These are phyloP conservation scores for Oncorhynchus tshawytscha DNA, from an alignment of 2,113 vertebrate species.

Conservation along the genomic window DNA sequence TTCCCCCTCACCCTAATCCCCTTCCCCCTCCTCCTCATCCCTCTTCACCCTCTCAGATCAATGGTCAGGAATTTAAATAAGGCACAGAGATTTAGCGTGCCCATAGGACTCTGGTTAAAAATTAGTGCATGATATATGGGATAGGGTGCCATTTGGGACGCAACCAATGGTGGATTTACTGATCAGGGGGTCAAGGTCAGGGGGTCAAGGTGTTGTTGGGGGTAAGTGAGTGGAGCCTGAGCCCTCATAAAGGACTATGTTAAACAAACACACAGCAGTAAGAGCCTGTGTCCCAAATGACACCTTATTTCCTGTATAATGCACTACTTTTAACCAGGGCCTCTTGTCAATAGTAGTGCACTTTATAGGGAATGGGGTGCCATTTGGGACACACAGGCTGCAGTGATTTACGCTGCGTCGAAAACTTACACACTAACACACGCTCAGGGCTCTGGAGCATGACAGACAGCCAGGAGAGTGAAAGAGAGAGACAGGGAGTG, in stretches of 20 bases:
- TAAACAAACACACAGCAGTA: slow-evolving; percentile 39
- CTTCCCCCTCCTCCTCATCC: not conserved
- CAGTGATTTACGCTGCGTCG: slow-evolving; percentile 1
- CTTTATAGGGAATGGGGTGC: too few species aligned
- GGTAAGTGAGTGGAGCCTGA: slow-evolving; percentile 23
- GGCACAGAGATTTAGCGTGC: slow-evolving; percentile 29
- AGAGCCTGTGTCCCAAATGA: too few species aligned
- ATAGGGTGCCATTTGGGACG: too few species aligned
- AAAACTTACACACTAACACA: slow-evolving; percentile 1
- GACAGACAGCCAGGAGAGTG: slow-evolving; percentile 4
- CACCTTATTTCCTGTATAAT: too few species aligned
- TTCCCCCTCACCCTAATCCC: not conserved
- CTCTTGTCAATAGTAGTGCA: too few species aligned
- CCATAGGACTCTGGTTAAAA: too few species aligned
- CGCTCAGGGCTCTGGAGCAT: not conserved
- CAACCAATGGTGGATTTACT: not conserved
- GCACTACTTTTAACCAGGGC: too few species aligned
- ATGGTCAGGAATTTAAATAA: slow-evolving; percentile 60
- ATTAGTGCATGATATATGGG: too few species aligned
- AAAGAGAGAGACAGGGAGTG: not conserved
- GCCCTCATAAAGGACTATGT: slow-evolving; percentile 37
- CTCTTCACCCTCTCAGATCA: slow-evolving; percentile 5
- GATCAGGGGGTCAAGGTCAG: slow-evolving; percentile 39
- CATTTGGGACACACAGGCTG: not conserved
- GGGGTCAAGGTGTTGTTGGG: slow-evolving; percentile 25